These are phyloP conservation scores for Halcyon malimbica DNA, from an alignment of 2,113 vertebrate genomes.

Conservation along the genomic window DNA sequence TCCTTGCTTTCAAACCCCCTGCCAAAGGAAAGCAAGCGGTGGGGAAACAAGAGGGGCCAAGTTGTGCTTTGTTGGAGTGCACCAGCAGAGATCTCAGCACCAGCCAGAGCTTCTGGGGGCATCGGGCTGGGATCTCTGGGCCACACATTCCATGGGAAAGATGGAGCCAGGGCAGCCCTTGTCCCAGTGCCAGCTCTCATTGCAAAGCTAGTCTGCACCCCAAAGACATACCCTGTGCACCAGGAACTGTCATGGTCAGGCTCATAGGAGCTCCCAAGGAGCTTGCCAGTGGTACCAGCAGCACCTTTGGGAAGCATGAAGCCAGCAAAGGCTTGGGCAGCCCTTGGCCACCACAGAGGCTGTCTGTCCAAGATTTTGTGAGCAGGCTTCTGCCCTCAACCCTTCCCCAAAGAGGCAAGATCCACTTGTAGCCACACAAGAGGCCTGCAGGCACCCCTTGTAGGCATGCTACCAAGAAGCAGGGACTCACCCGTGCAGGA, in stretches of 20 bases:
- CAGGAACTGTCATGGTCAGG: background rate
- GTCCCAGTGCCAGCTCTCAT: background rate
- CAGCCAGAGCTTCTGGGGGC: background rate
- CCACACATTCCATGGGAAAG: rapidly evolving
- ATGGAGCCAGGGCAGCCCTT: background rate
- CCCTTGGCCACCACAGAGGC: background rate
- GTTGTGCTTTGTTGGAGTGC: background rate
- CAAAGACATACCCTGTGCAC: background rate
- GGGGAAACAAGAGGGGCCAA: background rate
- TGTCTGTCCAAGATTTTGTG: background rate
- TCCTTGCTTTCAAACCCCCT: background rate
- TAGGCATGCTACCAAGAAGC: background rate
- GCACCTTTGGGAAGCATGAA: background rate
- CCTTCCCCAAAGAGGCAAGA: background rate
- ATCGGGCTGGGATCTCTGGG: background rate
- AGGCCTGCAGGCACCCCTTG: background rate
- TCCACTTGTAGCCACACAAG: background rate
- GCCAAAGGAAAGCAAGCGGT: rapidly evolving
- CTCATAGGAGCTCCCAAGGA: background rate
- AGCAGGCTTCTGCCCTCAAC: background rate
- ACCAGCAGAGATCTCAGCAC: background rate
- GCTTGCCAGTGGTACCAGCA: background rate
- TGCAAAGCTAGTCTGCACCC: background rate
- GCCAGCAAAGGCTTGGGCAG: background rate
- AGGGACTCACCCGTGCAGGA: slow-evolving; percentile 88